Percentiles rank a stretch among this genome's conserved stretches.
These are phyloP conservation scores for Anticlea derivata DNA, from an alignment of 2,888 invertebrate genomes.

Conservation along the genomic window DNA sequence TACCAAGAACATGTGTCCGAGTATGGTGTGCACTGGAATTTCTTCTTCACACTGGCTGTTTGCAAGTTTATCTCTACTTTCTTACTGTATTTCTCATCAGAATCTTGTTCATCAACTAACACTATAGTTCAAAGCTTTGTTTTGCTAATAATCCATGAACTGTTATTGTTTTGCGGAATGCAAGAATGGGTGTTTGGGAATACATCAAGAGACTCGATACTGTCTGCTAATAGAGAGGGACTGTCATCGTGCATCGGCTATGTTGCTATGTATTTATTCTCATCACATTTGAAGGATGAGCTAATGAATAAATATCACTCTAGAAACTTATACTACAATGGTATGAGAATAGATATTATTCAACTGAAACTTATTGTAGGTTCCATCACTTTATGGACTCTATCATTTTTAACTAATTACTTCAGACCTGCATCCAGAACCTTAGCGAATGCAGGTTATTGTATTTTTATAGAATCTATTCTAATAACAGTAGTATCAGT, in stretches of 20 bases:
- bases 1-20: conserved; percentile 96
- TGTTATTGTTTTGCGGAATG: conserved; percentile 84
- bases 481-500: conserved; percentile 81
- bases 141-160: conserved; percentile 86
- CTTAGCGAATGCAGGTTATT: conserved; percentile 92
- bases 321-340: conserved; percentile 12
- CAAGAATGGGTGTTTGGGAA: conserved; percentile 88
- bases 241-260: conserved; percentile 93
- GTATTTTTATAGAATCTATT: conserved; percentile 89
- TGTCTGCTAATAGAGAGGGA: conserved; percentile 96
- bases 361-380: conserved; percentile 27
- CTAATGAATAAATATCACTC: conserved; percentile 62
- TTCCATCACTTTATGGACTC: conserved; percentile 62
- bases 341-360: conserved; percentile 8
- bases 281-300: conserved; percentile 85
- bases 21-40: conserved; percentile 99
- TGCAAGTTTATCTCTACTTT: conserved; percentile 89
- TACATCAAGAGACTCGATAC: conserved; percentile 81
- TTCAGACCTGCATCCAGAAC: conserved; percentile 88
- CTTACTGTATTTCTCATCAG: conserved; percentile 73
- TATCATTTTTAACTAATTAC: conserved; percentile 72
- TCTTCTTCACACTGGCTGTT: conserved; percentile 95
- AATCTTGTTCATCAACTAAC: neutral
- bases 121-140: conserved; percentile 82
- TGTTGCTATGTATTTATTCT: conserved; percentile 91